Base-by-base conservation (phyloP, 2,888 invertebrate genomes). In the Laspeyria flexula region DNA sequence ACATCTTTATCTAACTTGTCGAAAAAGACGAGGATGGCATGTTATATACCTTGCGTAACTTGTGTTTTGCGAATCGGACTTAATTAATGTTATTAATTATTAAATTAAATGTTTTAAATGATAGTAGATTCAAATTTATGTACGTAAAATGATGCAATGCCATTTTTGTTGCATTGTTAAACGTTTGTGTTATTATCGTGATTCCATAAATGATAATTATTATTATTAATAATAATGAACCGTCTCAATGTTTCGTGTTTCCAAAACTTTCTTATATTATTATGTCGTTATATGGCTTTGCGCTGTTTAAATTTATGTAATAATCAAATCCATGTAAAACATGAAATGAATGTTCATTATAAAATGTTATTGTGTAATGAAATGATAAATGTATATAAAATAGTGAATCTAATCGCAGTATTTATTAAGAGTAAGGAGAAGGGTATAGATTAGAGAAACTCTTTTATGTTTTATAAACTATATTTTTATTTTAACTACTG, bases 361-460 rank as follows among this genome's bases (percentile, higher is more conserved):
- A 30, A 40, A 47, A 41, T 47, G 34, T 25, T 51, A 40, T 40
- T 61, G 43, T 49, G 46, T 44, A 29, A 54, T 53, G 48, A 60
- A 52, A 49, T 47, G 37, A 57, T 62, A 49, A 60, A 59, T 71
- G 70, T 70, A 71, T 43, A 70, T 70, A 61, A 13, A 48, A 60
- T 57, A 63, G 39, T 23, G 46, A 59, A 54, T 45, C 45, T 46
- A 54, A 59, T 59, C 50, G 47, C 51, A 65, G 55, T 57, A 65
- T 48, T 55, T 63, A 67, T 55, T 60, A 67, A 43, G 39, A 43
- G 13, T 65, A 60, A 60, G 48, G 43, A 69, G 57, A 71, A 65
- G 69, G 69, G 64, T 71, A 69, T 58, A 68, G 52, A 47, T 61
- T 56, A 55, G 60, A 27, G 34, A 54, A 44, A 27, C 34, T 30